Evolutionary conservation across 2,888 invertebrate genomes (phyloP).

Genomic region (Orchesella flavescens): DNA sequence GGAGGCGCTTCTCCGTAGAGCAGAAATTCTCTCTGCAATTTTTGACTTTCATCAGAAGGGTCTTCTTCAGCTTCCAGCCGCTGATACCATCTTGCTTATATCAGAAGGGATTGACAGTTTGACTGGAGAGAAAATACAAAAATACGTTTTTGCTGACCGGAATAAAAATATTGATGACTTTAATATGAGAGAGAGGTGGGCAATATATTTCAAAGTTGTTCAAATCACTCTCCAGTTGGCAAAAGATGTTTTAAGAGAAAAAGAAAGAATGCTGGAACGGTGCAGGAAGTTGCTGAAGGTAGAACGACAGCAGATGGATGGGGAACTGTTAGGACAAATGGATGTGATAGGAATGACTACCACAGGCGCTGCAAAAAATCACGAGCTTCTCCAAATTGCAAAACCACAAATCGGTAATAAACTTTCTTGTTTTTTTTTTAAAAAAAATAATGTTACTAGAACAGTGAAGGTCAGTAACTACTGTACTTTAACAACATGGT

Average conservation of each 20-base stretch:
- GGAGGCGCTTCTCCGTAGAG: background rate
- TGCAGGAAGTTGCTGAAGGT: constrained; percentile 72
- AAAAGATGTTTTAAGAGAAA: constrained; percentile 75
- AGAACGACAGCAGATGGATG: constrained; percentile 60
- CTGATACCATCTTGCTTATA: too few species aligned
- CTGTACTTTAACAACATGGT: too few species aligned
- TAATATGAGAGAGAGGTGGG: constrained; percentile 61
- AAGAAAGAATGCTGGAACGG: constrained; percentile 77
- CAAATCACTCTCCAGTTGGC: constrained; percentile 67
- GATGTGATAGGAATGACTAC: constrained; percentile 81
- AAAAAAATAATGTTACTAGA: too few species aligned
- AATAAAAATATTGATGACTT: too few species aligned
- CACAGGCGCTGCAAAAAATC: constrained; percentile 82
- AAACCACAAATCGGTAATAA: constrained; percentile 81
- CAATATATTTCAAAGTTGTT: constrained; percentile 66
- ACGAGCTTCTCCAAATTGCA: constrained; percentile 79
- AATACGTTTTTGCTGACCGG: too few species aligned
- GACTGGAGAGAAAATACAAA: too few species aligned
- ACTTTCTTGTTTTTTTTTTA: too few species aligned
- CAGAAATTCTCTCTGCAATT: too few species aligned
- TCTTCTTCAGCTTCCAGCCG: too few species aligned
- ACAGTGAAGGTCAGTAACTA: too few species aligned
- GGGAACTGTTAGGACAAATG: constrained; percentile 47
- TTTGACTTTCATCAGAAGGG: too few species aligned
- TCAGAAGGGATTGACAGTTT: too few species aligned